Conservation (phyloP, 2,888 invertebrate genomes). For the Melieria crassipennis region DNA sequence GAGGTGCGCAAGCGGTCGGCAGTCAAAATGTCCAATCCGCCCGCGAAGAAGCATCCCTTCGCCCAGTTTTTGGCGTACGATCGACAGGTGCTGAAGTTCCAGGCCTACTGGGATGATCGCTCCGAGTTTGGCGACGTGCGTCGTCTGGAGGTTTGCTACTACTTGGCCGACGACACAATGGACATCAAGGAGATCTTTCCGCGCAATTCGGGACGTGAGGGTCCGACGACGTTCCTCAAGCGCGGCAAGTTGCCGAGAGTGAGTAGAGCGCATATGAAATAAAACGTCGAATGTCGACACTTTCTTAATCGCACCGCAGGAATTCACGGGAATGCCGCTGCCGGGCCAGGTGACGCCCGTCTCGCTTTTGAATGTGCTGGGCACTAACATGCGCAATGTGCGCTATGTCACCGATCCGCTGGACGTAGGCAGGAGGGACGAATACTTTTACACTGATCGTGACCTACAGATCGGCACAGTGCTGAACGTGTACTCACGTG, state of each 20-base stretch:
- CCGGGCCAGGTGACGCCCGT: constrained; percentile 68
- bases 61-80: constrained; percentile 87
- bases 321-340: constrained; percentile 57
- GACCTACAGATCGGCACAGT: constrained; percentile 86
- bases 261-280: constrained; percentile 40
- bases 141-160: constrained; percentile 83
- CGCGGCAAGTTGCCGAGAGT: constrained; percentile 83
- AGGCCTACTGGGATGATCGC: constrained; percentile 91
- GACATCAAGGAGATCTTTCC: constrained; percentile 82
- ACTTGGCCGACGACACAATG: constrained; percentile 87
- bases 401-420: constrained; percentile 71
- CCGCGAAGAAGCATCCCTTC: constrained; percentile 72
- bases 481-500: constrained; percentile 83
- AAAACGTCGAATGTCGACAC: no score
- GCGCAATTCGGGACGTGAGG: constrained; percentile 76
- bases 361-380: constrained; percentile 74
- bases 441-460: constrained; percentile 57
- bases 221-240: constrained; percentile 77
- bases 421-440: constrained; percentile 67
- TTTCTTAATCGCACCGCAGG: constrained; percentile 35
- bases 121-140: constrained; percentile 81
- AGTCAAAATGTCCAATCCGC: constrained; percentile 45
- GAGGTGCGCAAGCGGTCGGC: constrained; percentile 63
- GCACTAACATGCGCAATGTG: constrained; percentile 67
- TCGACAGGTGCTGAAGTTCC: constrained; percentile 78